These are phyloP conservation scores for Drosophila parabipectinata DNA, from an alignment of 1,140 invertebrate species.

Conservation along the genomic window DNA sequence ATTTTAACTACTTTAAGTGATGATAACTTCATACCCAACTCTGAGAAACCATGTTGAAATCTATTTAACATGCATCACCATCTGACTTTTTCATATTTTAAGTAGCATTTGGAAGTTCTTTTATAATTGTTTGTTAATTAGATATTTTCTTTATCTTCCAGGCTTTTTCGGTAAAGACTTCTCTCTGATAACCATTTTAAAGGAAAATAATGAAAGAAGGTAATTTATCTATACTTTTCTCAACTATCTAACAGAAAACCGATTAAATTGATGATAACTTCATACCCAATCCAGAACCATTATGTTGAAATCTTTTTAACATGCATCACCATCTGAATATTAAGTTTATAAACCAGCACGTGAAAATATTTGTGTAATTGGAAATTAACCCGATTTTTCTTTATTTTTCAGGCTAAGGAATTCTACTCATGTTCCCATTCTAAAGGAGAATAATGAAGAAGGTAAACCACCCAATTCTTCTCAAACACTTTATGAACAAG, in stretches of 20 bases:
- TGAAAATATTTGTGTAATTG: too few relatives aligned
- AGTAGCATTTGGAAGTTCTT: too few relatives aligned
- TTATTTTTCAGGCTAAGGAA: neutral
- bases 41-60: slow-evolving; percentile 55
- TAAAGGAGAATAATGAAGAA: neutral
- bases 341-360: too few relatives aligned
- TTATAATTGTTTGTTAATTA: neutral
- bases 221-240: neutral
- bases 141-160: neutral
- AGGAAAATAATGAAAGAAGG: neutral
- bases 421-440: too few relatives aligned
- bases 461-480: slow-evolving; percentile 8
- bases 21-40: slow-evolving; percentile 37
- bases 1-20: neutral
- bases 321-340: slow-evolving; percentile 64
- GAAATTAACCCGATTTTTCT: neutral
- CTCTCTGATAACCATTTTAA: too few relatives aligned
- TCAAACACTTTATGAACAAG: too few relatives aligned
- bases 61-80: slow-evolving; percentile 62
- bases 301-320: slow-evolving; percentile 57
- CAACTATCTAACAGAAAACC: neutral
- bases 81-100: slow-evolving; percentile 23
- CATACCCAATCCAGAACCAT: slow-evolving; percentile 46
- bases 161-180: too few relatives aligned
- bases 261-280: slow-evolving; percentile 27